These are phyloP conservation scores for Tokudaia tokunoshimensis DNA, from an alignment of 2,797 vertebrate genomes.

Conservation along the genomic window DNA sequence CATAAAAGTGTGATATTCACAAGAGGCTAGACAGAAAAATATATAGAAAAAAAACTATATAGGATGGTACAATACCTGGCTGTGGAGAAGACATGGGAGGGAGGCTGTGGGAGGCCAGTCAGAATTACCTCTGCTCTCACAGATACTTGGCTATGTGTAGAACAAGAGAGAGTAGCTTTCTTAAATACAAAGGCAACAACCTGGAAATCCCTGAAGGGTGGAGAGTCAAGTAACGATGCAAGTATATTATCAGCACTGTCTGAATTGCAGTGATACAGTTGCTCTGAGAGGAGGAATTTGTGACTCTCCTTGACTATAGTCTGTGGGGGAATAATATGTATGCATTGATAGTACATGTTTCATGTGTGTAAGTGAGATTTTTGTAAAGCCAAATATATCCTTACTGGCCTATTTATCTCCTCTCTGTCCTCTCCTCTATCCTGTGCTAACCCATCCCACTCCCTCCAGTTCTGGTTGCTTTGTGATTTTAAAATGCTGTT, in stretches of 20 bases:
- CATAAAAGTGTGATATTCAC: background rate
- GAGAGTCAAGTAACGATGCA: background rate
- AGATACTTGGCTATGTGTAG: background rate
- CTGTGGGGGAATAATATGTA: background rate
- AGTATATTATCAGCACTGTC: background rate
- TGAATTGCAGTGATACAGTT: background rate
- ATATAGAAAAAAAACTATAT: background rate
- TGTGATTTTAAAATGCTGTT: background rate
- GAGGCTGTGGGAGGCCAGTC: background rate
- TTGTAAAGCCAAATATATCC: background rate
- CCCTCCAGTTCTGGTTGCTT: background rate
- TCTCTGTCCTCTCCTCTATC: background rate
- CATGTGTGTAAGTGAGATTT: background rate
- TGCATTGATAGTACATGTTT: too few relatives aligned
- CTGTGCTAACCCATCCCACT: too few relatives aligned
- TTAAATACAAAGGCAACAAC: background rate
- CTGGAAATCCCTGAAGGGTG: background rate
- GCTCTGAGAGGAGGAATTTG: background rate
- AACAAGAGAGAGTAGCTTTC: background rate
- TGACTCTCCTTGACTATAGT: background rate
- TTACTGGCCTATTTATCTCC: background rate
- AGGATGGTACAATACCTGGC: background rate
- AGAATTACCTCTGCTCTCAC: background rate
- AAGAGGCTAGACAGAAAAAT: background rate
- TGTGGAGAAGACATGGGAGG: background rate